Conservation (phyloP, 1,140 invertebrate genomes). For the Drosophila sproati region DNA sequence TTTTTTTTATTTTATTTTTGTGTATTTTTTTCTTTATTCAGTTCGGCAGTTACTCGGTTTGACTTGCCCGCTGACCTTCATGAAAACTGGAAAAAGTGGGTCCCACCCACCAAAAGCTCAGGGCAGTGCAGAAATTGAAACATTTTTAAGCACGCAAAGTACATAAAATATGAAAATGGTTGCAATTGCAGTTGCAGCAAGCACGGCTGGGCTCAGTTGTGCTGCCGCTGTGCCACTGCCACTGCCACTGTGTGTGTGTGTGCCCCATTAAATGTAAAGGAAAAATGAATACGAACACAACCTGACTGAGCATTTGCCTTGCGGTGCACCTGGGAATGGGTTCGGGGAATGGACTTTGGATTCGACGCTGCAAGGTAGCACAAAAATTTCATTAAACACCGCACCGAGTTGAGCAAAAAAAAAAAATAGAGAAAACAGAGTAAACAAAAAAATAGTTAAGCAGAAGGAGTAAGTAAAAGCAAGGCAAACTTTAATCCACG, state of each 20-base stretch:
- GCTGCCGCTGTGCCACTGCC: conserved; percentile 6
- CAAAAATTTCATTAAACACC: conserved; percentile 75
- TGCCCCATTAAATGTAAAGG: conserved; percentile 14
- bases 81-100: conserved; percentile 32
- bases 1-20: conserved; percentile 37
- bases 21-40: conserved; percentile 18
- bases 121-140: conserved; percentile 40
- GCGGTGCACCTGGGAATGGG: conserved; percentile 21
- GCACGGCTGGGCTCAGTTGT: neutral
- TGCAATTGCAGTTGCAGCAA: conserved; percentile 45
- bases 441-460: neutral
- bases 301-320: conserved; percentile 51
- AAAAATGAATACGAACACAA: conserved; percentile 1
- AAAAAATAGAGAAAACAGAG: neutral
- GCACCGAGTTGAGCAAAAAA: conserved; percentile 41
- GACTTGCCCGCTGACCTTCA: conserved; percentile 63
- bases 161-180: conserved; percentile 77
- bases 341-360: neutral
- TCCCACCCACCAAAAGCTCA: neutral
- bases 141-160: conserved; percentile 78
- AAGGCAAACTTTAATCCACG: conserved; percentile 69
- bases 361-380: conserved; percentile 15
- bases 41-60: conserved; percentile 36
- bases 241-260: conserved; percentile 28
- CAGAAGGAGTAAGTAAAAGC: conserved; percentile 53